Evolutionary conservation across 2,888 invertebrate genomes (phyloP), one percentile per base, ranked within the genome.

Genomic region (Physocephala rufipes): DNA sequence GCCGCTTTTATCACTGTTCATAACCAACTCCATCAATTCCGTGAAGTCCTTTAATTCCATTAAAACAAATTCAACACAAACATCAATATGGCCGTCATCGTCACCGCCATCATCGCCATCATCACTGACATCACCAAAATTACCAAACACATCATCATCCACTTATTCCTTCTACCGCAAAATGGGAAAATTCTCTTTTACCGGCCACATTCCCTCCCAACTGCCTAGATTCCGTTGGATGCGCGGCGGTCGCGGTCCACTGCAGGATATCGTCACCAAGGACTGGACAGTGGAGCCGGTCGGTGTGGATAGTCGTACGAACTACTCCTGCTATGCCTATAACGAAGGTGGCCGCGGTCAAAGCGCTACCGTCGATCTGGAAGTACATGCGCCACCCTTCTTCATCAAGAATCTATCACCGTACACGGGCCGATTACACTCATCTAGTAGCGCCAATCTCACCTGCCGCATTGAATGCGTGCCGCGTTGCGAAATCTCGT

Each of bases 401-500:
- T 95, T 96, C 87, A 95, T 96, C 78, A 91, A 92, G 79, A 92
- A 93, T 24, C 90, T 95, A 81, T 91, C 91, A 53, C 92, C 93
- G 1, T 95, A 95, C 87, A 92, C 92, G 72, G 95, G 95, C 1
- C 91, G 91, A 58, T 86, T 93, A 16, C 93, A 92, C 85, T 92
- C 93, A 76, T 90, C 94, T 45, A 87, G 88, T 86, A 89, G 92
- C 85, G 93, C 93, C 70, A 91, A 93, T 70, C 88, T 96, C 19
- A 92, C 93, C 1, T 96, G 96, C 84, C 91, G 94, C 74, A 94
- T 96, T 68, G 96, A 96, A 82, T 96, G 96, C 82, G 93, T 92
- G 13, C 96, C 96, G 0, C 88, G 92, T 47, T 96, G 96, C 86
- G 90, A 91, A 75, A 92, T 96, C 71, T 89, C 91, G 28, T 96